Percentiles rank a stretch among this genome's conserved stretches.
Conservation (phyloP, 2,888 invertebrate species). For the Antitype chi region DNA sequence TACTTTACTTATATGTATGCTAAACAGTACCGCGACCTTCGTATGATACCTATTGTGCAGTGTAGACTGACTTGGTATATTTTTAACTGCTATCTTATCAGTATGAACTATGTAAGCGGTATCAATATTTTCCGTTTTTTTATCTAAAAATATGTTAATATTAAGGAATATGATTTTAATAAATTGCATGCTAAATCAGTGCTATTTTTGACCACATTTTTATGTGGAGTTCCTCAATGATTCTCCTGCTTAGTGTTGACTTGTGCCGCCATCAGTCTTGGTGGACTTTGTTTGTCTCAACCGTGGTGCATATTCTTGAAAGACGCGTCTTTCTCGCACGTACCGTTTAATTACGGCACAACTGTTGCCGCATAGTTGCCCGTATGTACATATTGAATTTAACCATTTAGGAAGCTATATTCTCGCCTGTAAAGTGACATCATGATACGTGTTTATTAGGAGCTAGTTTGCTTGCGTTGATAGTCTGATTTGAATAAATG, state of each 20-base stretch:
- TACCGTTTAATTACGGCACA: background rate
- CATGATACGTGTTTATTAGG: conserved; percentile 55
- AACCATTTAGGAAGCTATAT: conserved; percentile 54
- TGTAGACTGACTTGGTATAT: conserved; percentile 40
- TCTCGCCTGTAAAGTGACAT: conserved; percentile 46
- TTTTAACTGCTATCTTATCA: conserved; percentile 47
- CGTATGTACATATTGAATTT: conserved; percentile 24
- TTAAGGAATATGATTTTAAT: conserved; percentile 15
- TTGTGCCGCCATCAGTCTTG: background rate
- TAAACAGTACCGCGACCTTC: conserved; percentile 30
- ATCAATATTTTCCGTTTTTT: conserved; percentile 28
- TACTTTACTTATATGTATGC: background rate
- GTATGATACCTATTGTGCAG: conserved; percentile 4
- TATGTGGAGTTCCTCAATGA: background rate
- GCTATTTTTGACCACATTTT: background rate
- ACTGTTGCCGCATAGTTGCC: conserved; percentile 21
- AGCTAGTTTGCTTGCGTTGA: conserved; percentile 33
- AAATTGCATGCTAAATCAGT: background rate
- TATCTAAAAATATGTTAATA: conserved; percentile 28
- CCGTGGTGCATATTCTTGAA: background rate
- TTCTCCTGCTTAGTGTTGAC: background rate
- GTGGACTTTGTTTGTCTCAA: no score
- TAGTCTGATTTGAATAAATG: conserved; percentile 33
- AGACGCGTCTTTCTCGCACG: background rate
- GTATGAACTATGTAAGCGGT: background rate